A percentile compares a stretch with the other conserved stretches of the same genome.
phyloP scores from a whole-genome alignment of 2,888 invertebrate species.

The Drosophila robusta region DNA sequence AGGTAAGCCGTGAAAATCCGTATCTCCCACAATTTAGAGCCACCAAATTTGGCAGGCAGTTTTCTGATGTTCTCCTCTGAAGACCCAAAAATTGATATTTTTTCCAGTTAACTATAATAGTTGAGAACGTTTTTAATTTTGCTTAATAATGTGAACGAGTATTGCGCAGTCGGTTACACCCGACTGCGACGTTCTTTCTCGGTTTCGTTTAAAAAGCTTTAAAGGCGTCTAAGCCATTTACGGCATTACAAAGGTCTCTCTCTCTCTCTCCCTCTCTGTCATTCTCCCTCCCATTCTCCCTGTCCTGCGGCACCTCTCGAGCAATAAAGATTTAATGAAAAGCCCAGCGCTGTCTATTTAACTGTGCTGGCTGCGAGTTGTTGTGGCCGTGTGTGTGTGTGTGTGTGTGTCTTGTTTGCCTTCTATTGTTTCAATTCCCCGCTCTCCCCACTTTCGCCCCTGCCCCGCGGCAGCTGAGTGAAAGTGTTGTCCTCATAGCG shows the following conservation, averaged over 20 bases:
- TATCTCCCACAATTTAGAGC: too few species aligned
- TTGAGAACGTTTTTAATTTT: too few species aligned
- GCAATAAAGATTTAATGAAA: constrained; percentile 54
- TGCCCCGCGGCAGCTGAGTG: constrained; percentile 43
- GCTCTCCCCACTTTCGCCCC: not conserved
- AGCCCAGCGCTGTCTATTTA: constrained; percentile 31
- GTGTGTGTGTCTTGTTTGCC: constrained; percentile 35
- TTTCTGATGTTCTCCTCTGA: too few species aligned
- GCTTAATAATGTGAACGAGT: too few species aligned
- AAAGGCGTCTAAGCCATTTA: constrained; percentile 24
- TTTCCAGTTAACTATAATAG: too few species aligned
- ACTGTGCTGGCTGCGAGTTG: constrained; percentile 2
- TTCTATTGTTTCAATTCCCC: constrained; percentile 30
- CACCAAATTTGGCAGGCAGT: too few species aligned
- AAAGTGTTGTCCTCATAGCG: constrained; percentile 69
- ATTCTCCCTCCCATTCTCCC: not conserved
- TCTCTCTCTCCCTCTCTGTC: not conserved
- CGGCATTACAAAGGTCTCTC: constrained; percentile 15
- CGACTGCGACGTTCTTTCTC: not conserved
- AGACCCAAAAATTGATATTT: too few species aligned
- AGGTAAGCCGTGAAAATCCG: too few species aligned
- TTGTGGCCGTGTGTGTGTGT: constrained; percentile 6
- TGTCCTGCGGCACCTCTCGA: not conserved
- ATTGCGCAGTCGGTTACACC: not conserved
- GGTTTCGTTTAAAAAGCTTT: constrained; percentile 23